Conservation (phyloP, 2,797 vertebrate species). For the Limnodromus scolopaceus region DNA sequence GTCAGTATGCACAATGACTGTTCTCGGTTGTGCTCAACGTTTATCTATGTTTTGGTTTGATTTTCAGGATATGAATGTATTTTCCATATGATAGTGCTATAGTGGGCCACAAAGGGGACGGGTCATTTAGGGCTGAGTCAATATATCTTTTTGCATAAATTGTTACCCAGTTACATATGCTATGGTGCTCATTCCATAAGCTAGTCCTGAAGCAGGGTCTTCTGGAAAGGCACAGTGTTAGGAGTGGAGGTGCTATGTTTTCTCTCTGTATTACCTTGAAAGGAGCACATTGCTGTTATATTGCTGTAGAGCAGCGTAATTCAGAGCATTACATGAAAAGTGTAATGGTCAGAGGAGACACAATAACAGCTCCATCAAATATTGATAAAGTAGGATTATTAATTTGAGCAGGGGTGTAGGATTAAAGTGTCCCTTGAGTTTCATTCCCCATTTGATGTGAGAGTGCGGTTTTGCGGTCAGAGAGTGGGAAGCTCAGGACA, state of each 20-base stretch:
- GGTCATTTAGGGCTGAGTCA: neutral
- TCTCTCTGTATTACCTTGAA: fast-evolving
- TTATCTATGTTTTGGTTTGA: neutral
- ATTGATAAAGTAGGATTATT: conserved; percentile 61
- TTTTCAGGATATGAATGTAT: neutral
- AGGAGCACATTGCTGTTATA: neutral
- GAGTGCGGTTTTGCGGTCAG: conserved; percentile 44
- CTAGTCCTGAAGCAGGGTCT: neutral
- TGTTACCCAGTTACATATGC: neutral
- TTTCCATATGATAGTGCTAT: neutral
- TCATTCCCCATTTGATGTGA: conserved; percentile 30
- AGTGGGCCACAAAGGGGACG: neutral
- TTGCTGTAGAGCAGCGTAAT: neutral
- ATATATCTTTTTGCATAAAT: neutral
- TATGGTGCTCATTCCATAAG: fast-evolving
- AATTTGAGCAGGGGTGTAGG: conserved; percentile 53
- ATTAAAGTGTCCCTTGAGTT: conserved; percentile 59
- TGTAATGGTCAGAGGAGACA: conserved; percentile 26
- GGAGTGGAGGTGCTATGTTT: fast-evolving
- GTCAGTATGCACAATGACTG: neutral
- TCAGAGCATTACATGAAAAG: conserved; percentile 13
- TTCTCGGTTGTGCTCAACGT: neutral
- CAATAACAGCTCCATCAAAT: conserved; percentile 48
- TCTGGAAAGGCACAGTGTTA: neutral
- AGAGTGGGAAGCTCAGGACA: conserved; percentile 43